Conservation (phyloP, 1,140 invertebrate species). For the Drosophila jambulina region DNA sequence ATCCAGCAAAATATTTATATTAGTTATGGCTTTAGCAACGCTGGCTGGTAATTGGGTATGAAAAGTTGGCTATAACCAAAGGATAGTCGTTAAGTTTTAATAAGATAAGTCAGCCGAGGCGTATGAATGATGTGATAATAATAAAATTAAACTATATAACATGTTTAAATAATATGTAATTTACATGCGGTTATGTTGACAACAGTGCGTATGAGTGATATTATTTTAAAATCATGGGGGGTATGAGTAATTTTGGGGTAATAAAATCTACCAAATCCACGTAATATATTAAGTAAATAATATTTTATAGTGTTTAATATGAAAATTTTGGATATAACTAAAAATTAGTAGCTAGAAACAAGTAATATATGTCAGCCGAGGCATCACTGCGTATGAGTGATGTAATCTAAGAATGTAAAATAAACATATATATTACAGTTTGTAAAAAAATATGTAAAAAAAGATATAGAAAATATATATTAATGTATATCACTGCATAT, state of each 20-base stretch:
- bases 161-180: background rate
- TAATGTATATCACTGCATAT: background rate
- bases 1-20: conserved; percentile 22
- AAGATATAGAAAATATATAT: background rate
- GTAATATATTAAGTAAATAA: background rate
- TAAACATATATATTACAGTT: too few species aligned
- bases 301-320: background rate
- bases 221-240: background rate
- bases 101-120: background rate
- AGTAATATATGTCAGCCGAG: background rate
- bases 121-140: conserved; percentile 5
- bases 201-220: conserved; percentile 19
- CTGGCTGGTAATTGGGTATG: conserved; percentile 18
- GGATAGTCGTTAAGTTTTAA: background rate
- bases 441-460: too few species aligned
- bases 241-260: background rate
- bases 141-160: background rate
- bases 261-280: too few species aligned
- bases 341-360: too few species aligned
- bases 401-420: background rate
- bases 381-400: conserved; percentile 1
- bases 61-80: background rate
- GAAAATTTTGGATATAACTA: too few species aligned
- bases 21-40: conserved; percentile 3
- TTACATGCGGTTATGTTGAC: background rate